Base-by-base conservation (phyloP, 2,888 invertebrate genomes). In the Chouioia cunea region DNA sequence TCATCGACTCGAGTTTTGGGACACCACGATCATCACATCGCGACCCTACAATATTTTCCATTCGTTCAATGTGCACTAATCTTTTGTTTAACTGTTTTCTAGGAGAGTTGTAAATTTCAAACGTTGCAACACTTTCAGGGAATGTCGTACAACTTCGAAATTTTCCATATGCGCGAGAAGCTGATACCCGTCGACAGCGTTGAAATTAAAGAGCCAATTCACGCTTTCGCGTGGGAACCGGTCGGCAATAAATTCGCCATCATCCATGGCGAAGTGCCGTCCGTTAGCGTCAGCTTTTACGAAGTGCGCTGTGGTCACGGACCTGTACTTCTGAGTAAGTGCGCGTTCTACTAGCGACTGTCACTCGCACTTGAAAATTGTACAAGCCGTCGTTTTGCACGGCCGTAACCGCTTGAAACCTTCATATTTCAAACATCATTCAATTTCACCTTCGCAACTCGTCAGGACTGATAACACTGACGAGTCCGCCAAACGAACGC, bases 141-240 rank as follows among this genome's bases (percentile, higher is more conserved):
- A 76, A 95, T 97, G 92, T 97, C 97, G 80, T 97, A 96, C 87
- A 99, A 98, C 86, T 97, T 99, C 87, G 99, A 99, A 88, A 95
- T 99, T 77, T 99, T 99, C 89, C 97, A 99, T 82, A 97, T 99
- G 93, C 90, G 97, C 65, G 97, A 99, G 82, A 98, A 98, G 81
- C 94, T 97, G 85, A 95, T 99, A 78, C 99, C 99, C 0, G 97
- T 99, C 0, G 99, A 99, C 85, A 97, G 96, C 14, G 94, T 99
- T 1, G 99, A 99, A 86, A 94, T 97, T 74, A 97, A 99, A 84
- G 95, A 95, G 81, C 91, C 93, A 0, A 95, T 96, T 68, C 93
- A 95, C 80, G 96, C 97, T 0, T 99, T 99, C 82, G 97, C 97
- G 0, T 99, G 99, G 99, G 99, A 99, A 84, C 99, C 99, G 0